Base-by-base conservation (phyloP, 2,113 vertebrate genomes). In the Poeciliopsis retropinna region DNA sequence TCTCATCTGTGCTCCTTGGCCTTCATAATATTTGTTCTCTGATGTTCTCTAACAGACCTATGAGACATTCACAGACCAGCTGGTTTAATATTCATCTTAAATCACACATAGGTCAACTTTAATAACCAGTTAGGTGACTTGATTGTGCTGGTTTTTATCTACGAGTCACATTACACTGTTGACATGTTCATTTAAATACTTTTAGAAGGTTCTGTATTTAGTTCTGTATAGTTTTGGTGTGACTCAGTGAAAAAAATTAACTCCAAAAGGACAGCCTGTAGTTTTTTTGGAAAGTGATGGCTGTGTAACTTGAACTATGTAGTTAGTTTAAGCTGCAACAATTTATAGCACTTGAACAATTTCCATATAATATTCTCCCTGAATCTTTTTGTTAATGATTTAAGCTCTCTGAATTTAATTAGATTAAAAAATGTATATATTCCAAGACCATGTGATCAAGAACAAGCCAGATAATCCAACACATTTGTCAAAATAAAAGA, bases 401-500 rank as follows among this genome's bases (percentile, higher is more conserved):
- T 9, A 25, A 17, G 9, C 22, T 37, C n/a, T 15, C 34, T 14
- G 9, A 30, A 64, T 64, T 41, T 1, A 65, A 11, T 19, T 54
- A 25, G 5, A 54, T 39, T 15, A 17, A 44, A 54, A 19, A 9
- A 8, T 19, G n/a, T 9, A 3, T n/a, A 9, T 2, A 10, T 25
- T 57, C 25, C 25, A 57, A 57, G 39, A 57, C 51, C 19, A n/a
- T 3, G 8, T 9, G 25, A 25, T 25, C 51, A 11, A 57, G 25
- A 57, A 57, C 3, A 57, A 57, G 6, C 28, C 9, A 66, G 0
- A 25, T 54, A 65, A 70, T 27, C 60, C 27, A 8, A 47, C 30
- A 74, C 9, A 37, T 25, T 47, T 17, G 19, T 87, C 34, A 89
- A 88, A 90, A 92, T 90, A 92, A 76, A 88, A 67, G 22, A 25